Evolutionary conservation across 2,888 invertebrate species (phyloP).

Genomic region (Empis stercorea): DNA sequence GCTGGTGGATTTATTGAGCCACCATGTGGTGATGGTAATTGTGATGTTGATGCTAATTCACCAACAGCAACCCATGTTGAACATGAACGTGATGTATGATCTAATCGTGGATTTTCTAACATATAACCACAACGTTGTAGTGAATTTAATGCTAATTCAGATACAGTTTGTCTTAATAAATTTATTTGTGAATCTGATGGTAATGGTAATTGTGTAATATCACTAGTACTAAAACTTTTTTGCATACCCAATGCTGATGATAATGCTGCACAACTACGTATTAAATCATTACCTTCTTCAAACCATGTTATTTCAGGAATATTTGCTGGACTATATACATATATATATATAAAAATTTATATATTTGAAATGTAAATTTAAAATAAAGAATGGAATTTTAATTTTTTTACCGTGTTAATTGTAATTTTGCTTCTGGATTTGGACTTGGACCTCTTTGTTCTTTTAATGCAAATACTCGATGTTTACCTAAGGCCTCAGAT

Average conservation of each 20-base stretch:
- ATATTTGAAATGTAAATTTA: background rate
- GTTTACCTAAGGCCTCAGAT: slow-evolving; percentile 38
- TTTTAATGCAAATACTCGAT: slow-evolving; percentile 39
- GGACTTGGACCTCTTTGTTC: slow-evolving; percentile 53
- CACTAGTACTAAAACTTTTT: slow-evolving; percentile 71
- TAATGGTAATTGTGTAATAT: slow-evolving; percentile 49
- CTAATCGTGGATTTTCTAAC: slow-evolving; percentile 44
- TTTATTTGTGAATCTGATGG: slow-evolving; percentile 29
- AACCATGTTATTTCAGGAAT: slow-evolving; percentile 52
- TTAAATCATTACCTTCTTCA: slow-evolving; percentile 65
- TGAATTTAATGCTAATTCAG: slow-evolving; percentile 45
- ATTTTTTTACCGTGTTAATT: slow-evolving; percentile 13
- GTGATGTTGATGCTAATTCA: slow-evolving; percentile 59
- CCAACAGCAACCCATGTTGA: slow-evolving; percentile 83
- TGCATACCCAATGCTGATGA: slow-evolving; percentile 70
- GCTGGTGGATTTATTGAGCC: slow-evolving; percentile 31
- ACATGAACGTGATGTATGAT: slow-evolving; percentile 54
- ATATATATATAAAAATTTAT: background rate
- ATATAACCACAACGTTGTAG: slow-evolving; percentile 42
- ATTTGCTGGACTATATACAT: slow-evolving; percentile 34
- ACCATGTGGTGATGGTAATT: slow-evolving; percentile 72
- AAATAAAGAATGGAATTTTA: background rate
- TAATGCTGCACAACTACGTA: slow-evolving; percentile 66
- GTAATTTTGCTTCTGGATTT: slow-evolving; percentile 48
- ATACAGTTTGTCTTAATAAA: slow-evolving; percentile 37